phyloP scores from a whole-genome alignment of 2,113 vertebrate genomes.

The Syngnathus floridae region DNA sequence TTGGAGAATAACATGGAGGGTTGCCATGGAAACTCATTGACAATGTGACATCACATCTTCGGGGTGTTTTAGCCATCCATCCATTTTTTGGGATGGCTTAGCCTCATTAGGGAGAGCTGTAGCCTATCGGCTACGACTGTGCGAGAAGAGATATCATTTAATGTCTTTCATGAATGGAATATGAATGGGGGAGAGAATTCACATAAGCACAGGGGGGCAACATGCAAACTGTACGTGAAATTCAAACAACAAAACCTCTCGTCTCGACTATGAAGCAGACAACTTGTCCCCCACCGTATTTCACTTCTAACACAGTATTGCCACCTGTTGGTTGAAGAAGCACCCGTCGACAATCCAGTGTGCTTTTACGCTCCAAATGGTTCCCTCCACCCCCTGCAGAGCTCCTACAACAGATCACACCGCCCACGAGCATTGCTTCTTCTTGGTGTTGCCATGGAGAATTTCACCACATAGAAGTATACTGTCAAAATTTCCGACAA shows the following conservation, averaged over 20 bases:
- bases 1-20: conserved; percentile 31
- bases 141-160: too few relatives aligned
- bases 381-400: conserved; percentile 24
- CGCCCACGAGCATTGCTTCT: conserved; percentile 25
- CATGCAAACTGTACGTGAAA: not conserved
- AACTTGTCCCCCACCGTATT: too few relatives aligned
- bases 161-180: too few relatives aligned
- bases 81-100: not conserved
- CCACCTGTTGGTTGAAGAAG: conserved; percentile 41
- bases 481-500: not conserved
- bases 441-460: conserved; percentile 44
- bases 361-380: not conserved
- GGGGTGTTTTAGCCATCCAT: not conserved
- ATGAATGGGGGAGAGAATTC: too few relatives aligned
- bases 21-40: conserved; percentile 62
- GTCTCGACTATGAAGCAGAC: not conserved
- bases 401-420: conserved; percentile 18
- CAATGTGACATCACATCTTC: conserved; percentile 44
- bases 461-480: not conserved
- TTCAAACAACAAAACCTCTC: not conserved
- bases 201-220: not conserved
- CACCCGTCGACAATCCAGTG: not conserved
- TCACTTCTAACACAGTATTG: conserved; percentile 1
- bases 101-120: too few relatives aligned
- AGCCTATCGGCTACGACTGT: too few relatives aligned